Conservation (phyloP, 2,888 invertebrate genomes). For the Unio delphinus region DNA sequence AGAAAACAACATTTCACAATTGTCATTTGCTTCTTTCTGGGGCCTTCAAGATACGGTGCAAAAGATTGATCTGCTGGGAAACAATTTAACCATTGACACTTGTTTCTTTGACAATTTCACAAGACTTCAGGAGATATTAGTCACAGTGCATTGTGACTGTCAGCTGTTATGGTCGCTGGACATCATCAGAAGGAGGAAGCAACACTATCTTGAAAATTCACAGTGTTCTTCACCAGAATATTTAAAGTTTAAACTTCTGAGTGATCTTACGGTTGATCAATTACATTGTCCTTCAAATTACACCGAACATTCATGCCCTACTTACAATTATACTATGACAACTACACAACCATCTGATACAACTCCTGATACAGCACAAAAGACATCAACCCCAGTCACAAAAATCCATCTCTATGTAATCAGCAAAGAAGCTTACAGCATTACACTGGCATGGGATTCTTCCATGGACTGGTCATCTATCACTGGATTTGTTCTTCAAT, state of each 20-base stretch:
- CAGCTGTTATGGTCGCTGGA: conserved; percentile 84
- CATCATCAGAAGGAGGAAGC: conserved; percentile 17
- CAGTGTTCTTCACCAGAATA: too few relatives aligned
- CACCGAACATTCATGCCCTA: background rate
- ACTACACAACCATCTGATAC: background rate
- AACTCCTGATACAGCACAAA: background rate
- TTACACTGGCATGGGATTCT: too few relatives aligned
- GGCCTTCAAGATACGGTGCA: conserved; percentile 45
- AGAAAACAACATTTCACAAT: conserved; percentile 34
- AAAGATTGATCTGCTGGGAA: conserved; percentile 35
- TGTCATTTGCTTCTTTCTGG: conserved; percentile 49
- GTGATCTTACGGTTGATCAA: too few relatives aligned
- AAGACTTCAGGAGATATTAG: conserved; percentile 70
- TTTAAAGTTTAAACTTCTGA: too few relatives aligned
- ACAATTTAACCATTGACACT: conserved; percentile 43
- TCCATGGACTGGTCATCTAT: too few relatives aligned
- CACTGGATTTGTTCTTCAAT: too few relatives aligned
- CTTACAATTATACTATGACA: background rate
- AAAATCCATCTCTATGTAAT: background rate
- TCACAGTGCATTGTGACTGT: conserved; percentile 88
- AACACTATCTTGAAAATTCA: background rate
- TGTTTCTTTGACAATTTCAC: conserved; percentile 53
- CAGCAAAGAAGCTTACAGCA: too few relatives aligned
- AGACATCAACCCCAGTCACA: background rate
- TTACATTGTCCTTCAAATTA: too few relatives aligned